Conservation (phyloP, 2,888 invertebrate genomes). For the Zygogramma bicolorata region DNA sequence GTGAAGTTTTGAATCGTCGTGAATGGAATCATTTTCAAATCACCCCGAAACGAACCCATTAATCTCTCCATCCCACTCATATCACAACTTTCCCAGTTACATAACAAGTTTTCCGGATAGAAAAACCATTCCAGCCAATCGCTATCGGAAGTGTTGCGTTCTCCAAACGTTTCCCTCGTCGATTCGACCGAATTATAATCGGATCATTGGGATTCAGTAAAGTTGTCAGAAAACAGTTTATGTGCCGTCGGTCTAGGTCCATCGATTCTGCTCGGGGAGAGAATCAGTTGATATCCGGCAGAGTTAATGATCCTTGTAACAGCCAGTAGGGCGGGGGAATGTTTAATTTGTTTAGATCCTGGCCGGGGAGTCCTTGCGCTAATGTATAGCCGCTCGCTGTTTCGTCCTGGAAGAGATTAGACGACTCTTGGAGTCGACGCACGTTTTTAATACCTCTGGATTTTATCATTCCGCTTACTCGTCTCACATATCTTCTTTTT, state of each 20-base stretch:
- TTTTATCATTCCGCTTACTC: conserved; percentile 36
- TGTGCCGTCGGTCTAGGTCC: conserved; percentile 24
- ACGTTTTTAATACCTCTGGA: conserved; percentile 46
- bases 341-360: conserved; percentile 45
- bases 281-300: conserved; percentile 41
- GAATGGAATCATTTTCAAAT: no score
- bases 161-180: conserved; percentile 14
- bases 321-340: conserved; percentile 41
- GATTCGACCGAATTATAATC: conserved; percentile 31
- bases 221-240: conserved; percentile 36
- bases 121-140: not conserved
- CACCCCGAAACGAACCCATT: no score
- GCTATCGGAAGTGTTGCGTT: conserved; percentile 18
- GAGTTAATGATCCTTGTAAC: conserved; percentile 48
- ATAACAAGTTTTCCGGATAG: not conserved
- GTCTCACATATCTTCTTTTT: conserved; percentile 27
- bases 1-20: no score
- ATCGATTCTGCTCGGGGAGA: conserved; percentile 17
- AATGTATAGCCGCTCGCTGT: conserved; percentile 40
- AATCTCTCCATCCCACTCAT: no score
- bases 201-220: conserved; percentile 23
- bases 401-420: conserved; percentile 32
- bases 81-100: no score
- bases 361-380: conserved; percentile 29
- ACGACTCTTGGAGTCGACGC: conserved; percentile 27